phyloP scores from a whole-genome alignment of 2,113 vertebrate genomes.

The chimpanzee (Pan troglodytes) region NHGRI_mPanTro3-v2.1_pri NC_072402.2:76143001-76143500 shows the following conservation, averaged over 20 bases:
- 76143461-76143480: not conserved
- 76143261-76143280: not conserved
- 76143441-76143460: not conserved
- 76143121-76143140: slow-evolving; percentile 8
- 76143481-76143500: not conserved
- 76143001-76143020: slow-evolving; percentile 10
- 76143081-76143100: not conserved
- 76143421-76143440: not conserved
- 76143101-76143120: slow-evolving; percentile 25
- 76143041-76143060: slow-evolving; percentile 53
- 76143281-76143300: not conserved
- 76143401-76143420: not conserved
- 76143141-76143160: not conserved
- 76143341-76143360: not conserved
- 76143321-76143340: not conserved
- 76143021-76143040: not conserved
- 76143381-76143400: not conserved
- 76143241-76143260: not conserved
- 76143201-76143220: not conserved
- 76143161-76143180: not conserved
- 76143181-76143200: slow-evolving; percentile 14
- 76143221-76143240: not conserved
- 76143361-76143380: not conserved
- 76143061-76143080: slow-evolving; percentile 42
- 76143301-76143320: not conserved